Percentiles rank a stretch among this genome's conserved stretches.
phyloP scores from a whole-genome alignment of 30 jellyfish, hydroid and myxozoan species.

The Nemopilema nomurai region DNA sequence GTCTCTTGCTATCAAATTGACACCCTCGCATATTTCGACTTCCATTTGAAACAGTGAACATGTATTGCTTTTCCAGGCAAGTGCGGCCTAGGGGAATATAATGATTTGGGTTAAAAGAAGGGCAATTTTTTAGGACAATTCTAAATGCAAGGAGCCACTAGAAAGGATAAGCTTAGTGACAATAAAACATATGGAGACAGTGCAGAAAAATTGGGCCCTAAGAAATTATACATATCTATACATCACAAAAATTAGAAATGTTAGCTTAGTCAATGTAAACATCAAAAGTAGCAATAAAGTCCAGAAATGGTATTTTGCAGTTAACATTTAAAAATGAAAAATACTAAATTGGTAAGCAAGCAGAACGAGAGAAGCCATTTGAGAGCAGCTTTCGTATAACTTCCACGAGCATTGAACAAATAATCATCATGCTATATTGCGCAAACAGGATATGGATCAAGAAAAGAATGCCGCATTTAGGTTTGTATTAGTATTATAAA shows the following conservation, averaged over 20 bases:
- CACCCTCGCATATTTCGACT: conserved; percentile 85
- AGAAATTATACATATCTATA: too few relatives aligned
- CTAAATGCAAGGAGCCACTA: not conserved
- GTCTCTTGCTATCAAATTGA: conserved; percentile 88
- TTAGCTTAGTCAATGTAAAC: too few relatives aligned
- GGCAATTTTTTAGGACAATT: not conserved
- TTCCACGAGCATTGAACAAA: not conserved
- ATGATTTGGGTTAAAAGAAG: not conserved
- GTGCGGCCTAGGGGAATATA: conserved; percentile 60
- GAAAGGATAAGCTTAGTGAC: not conserved
- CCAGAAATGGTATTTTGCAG: too few relatives aligned
- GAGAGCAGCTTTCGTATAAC: not conserved
- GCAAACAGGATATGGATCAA: not conserved
- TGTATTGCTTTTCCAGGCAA: conserved; percentile 82
- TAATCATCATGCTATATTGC: not conserved
- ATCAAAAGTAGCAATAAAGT: too few relatives aligned
- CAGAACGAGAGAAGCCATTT: too few relatives aligned
- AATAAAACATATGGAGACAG: too few relatives aligned
- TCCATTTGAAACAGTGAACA: conserved; percentile 86
- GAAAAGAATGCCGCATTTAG: not conserved
- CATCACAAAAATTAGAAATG: too few relatives aligned
- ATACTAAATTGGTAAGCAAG: too few relatives aligned
- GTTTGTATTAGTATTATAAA: too few relatives aligned
- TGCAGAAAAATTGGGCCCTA: too few relatives aligned
- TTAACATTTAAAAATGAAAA: too few relatives aligned